Evolutionary conservation across 2,113 vertebrate genomes (phyloP).

Genomic region (Oryzias woworae): DNA sequence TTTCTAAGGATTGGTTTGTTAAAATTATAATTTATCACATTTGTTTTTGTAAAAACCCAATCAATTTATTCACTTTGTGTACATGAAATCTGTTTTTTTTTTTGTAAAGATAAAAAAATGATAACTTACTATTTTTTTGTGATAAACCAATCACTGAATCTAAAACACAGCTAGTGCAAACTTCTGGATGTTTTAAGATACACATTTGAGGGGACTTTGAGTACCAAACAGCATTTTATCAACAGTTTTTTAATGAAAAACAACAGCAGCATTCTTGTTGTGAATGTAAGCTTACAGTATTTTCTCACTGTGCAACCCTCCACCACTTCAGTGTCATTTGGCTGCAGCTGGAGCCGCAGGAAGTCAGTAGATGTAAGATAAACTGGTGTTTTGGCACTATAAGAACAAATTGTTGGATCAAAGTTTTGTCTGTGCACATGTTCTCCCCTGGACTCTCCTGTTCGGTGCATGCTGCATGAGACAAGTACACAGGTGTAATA

Average conservation of each 20-base stretch:
- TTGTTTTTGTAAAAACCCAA: not conserved
- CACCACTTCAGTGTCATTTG: not conserved
- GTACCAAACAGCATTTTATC: not conserved
- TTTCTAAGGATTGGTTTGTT: not conserved
- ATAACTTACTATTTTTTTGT: not conserved
- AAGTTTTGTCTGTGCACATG: slow-evolving; percentile 55
- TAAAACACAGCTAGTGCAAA: too few species aligned
- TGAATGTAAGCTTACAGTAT: slow-evolving; percentile 17
- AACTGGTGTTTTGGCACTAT: slow-evolving; percentile 33
- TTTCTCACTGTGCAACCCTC: slow-evolving; percentile 9
- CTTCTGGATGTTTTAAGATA: not conserved
- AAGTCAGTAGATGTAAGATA: slow-evolving; percentile 4
- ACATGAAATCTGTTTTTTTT: not conserved
- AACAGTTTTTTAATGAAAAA: not conserved
- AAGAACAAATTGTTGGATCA: slow-evolving; percentile 31
- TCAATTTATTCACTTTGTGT: not conserved
- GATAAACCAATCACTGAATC: too few species aligned
- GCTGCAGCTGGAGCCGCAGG: not conserved
- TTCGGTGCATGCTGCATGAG: slow-evolving; percentile 78
- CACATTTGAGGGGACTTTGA: not conserved
- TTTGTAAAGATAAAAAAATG: not conserved
- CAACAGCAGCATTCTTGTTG: not conserved
- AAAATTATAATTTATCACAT: not conserved
- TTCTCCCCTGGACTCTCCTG: slow-evolving; percentile 60
- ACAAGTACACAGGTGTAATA: slow-evolving; percentile 67